phyloP scores from a whole-genome alignment of 2,888 invertebrate species.

The Drosophila tripunctata region DNA sequence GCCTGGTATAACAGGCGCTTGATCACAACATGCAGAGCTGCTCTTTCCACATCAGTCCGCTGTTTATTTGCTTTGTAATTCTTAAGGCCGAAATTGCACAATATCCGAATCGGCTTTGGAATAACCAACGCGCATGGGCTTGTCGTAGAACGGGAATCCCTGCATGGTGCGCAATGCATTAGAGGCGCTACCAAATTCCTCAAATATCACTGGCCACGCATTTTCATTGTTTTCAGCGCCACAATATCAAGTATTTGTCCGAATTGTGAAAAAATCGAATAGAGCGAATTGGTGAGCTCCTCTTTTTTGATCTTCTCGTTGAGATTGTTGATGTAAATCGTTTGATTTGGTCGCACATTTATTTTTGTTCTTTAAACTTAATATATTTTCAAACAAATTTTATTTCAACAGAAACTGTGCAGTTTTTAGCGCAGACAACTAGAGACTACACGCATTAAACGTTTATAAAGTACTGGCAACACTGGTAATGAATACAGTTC shows the following conservation, averaged over 20 bases:
- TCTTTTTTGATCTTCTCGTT: constrained; percentile 99
- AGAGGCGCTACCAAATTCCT: constrained; percentile 97
- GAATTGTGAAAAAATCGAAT: constrained; percentile 99
- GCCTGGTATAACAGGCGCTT: background rate
- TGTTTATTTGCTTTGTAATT: too few relatives aligned
- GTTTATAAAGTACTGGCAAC: too few relatives aligned
- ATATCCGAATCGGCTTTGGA: constrained; percentile 97
- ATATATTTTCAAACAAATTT: constrained; percentile 9
- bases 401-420: constrained; percentile 21
- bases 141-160: constrained; percentile 99
- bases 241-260: constrained; percentile 99
- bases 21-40: background rate
- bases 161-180: constrained; percentile 99
- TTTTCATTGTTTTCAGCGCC: constrained; percentile 97
- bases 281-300: constrained; percentile 98
- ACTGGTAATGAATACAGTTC: background rate
- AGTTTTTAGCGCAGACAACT: constrained; percentile 3
- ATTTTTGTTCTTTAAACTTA: constrained; percentile 83
- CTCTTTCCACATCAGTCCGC: background rate
- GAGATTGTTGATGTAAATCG: constrained; percentile 99
- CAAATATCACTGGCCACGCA: constrained; percentile 99
- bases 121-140: constrained; percentile 99
- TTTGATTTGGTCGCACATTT: constrained; percentile 98
- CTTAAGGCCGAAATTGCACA: too few relatives aligned
- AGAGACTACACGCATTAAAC: too few relatives aligned